Evolutionary conservation across 2,797 vertebrate genomes (phyloP), one percentile per base, ranked within the genome.

Genomic region (Oryzias dopingdopingensis): DNA sequence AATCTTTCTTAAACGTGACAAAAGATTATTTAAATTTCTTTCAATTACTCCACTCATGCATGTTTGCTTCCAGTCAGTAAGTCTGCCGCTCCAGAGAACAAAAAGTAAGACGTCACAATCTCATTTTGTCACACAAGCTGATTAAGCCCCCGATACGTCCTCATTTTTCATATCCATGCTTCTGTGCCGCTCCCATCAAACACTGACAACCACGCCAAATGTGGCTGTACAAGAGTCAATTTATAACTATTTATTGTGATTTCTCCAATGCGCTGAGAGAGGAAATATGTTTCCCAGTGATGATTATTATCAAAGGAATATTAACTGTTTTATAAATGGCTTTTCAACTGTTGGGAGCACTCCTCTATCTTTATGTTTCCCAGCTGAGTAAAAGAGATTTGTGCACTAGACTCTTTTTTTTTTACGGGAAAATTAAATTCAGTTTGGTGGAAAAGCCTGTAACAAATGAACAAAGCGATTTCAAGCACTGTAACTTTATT

Each of bases 211-310:
- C 72, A 82, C 72, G 76, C 70, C 71, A 70, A 77, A 79, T 67
- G 80, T 81, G 86, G 83, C 82, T 85, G 87, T 86, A 83, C 65
- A 54, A 77, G 80, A 66, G 67, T 73, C 49, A 78, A 76, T 86
- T 83, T 83, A 74, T 72, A 80, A 67, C 51, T 26, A 52, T 70
- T 79, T 84, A 68, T 79, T 83, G 69, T 61, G 69, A 82, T 84
- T 81, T 75, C 18, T 71, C 51, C 68, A 29, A 42, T 65, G 50
- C 69, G 49, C 53, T 20, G 46, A 44, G 29, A 45, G 66, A 61
- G 65, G 24, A 16, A 59, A 52, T 58, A 42, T 73, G 58, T 43
- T 66, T 49, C 43, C 13, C 0, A 0, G 20, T 13, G 22, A 59
- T 51, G 59, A 63, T 70, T 60, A 52, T 50, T 32, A 47, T 14